These are phyloP conservation scores for Cebus imitator DNA, from an alignment of 2,113 vertebrate species.

Conservation along the genomic window DNA sequence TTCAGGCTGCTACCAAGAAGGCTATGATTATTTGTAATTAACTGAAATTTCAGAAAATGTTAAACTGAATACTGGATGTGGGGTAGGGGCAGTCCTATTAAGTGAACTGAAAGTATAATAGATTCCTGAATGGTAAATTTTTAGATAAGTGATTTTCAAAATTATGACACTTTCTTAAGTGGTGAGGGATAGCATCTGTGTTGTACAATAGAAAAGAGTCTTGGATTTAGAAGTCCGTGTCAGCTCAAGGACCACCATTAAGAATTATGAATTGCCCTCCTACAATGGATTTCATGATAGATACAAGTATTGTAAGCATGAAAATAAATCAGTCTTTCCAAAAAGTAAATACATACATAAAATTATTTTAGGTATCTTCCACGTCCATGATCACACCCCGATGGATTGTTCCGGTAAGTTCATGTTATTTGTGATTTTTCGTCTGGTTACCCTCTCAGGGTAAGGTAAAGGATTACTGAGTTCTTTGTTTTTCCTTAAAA, in stretches of 20 bases:
- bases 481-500: constrained; percentile 13
- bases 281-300: not conserved
- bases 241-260: not conserved
- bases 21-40: constrained; percentile 27
- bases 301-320: not conserved
- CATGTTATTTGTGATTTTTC: not conserved
- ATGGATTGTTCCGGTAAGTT: constrained; percentile 93
- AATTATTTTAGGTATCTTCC: constrained; percentile 84
- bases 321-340: constrained; percentile 19
- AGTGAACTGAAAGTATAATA: not conserved
- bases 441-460: not conserved
- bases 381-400: constrained; percentile 89
- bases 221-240: not conserved
- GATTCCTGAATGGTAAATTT: not conserved
- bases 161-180: not conserved
- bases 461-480: not conserved
- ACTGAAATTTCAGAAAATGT: constrained; percentile 21
- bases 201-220: not conserved
- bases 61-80: not conserved
- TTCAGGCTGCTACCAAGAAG: not conserved
- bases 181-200: not conserved
- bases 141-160: not conserved
- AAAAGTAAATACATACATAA: constrained; percentile 30
- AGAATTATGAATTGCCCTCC: not conserved
- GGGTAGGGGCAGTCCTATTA: not conserved